Evolutionary conservation across 2,113 vertebrate species (phyloP), one percentile per base, ranked within the genome.

Genomic region (Trichomycterus rosablanca): DNA sequence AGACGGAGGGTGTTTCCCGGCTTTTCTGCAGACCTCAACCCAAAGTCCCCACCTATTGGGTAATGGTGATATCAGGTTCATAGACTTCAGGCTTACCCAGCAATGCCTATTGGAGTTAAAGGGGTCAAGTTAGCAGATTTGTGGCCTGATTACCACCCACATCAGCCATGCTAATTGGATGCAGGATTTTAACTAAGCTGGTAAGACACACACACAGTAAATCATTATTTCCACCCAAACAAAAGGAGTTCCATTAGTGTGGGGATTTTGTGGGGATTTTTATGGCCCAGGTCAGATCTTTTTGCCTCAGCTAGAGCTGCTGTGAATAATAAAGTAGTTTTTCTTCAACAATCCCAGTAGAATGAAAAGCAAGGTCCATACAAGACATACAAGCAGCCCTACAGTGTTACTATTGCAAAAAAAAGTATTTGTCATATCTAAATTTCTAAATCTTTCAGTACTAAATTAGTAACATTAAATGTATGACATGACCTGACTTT

Each of bases 1-100:
- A 8, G 5, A 46, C n/a, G n/a, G 34, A 59, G 58, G 63, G 46
- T 49, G 56, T 66, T 70, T 74, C 53, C 53, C 57, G 63, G 30
- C 9, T 35, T 69, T 63, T 30, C 44, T 59, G 58, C 67, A 53
- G 34, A 74, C 34, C 67, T 67, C 63, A 43, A 35, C 20, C 28
- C 34, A 35, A 70, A 58, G 24, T 57, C 45, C 28, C 30, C 15
- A 45, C 50, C 52, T 52, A 37, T 42, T 28, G 48, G 68, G 35
- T 63, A 42, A 45, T 61, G n/a, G n/a, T n/a, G n/a, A n/a, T n/a
- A n/a, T n/a, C n/a, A n/a, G n/a, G n/a, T n/a, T n/a, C n/a, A n/a
- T 51, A 66, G 32, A 60, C 59, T 50, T 68, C 22, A 40, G 39
- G 20, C n/a, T 26, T 10, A 14, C 16, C 1, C 9, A 18, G 48